Base-by-base conservation (phyloP, 2,113 vertebrate species). In the Archilochus colubris region DNA sequence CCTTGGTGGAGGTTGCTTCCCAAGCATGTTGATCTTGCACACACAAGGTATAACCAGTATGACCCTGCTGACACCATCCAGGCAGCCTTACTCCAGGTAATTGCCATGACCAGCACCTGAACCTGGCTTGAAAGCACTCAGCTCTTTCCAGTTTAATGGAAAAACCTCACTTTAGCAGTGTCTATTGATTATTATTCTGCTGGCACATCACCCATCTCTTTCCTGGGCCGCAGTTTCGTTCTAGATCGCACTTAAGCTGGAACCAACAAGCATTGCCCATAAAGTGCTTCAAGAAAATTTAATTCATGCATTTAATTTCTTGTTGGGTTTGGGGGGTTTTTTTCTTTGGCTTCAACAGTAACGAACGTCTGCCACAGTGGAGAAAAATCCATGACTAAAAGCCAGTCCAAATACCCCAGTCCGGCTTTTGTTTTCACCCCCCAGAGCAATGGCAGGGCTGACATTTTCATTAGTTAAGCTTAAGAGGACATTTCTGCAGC, bases 51-150 rank as follows among this genome's bases (percentile, higher is more conserved):
- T 62, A 57, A 7, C 20, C 21, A 59, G 24, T 10, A 5, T 28
- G 8, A 30, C 11, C 18, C 24, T 44, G 27, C 14, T 38, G 48
- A 33, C 15, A 25, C 12, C 22, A 72, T 22, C 36, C 46, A 12
- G 64, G 63, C 58, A 63, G 10, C 27, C 33, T 51, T 20, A n/a
- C 40, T 59, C 38, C 66, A 54, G 31, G 23, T 59, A 70, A 33
- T n/a, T 58, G n/a, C 30, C 16, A 8, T 5, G 30, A n/a, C 14
- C 75, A 67, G 23, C 53, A 75, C 13, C 62, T 72, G 21, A 44
- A 67, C 10, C 27, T n/a, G n/a, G 20, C 31, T 77, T 1, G 0
- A 18, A 57, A 25, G 10, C 1, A 0, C 18, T 53, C 33, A 14
- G 8, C 17, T 20, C 30, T 69, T 3, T 54, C 62, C 36, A 50